Base-by-base conservation (phyloP, 2,797 vertebrate species). In the Pyrocephalus nanus region DNA sequence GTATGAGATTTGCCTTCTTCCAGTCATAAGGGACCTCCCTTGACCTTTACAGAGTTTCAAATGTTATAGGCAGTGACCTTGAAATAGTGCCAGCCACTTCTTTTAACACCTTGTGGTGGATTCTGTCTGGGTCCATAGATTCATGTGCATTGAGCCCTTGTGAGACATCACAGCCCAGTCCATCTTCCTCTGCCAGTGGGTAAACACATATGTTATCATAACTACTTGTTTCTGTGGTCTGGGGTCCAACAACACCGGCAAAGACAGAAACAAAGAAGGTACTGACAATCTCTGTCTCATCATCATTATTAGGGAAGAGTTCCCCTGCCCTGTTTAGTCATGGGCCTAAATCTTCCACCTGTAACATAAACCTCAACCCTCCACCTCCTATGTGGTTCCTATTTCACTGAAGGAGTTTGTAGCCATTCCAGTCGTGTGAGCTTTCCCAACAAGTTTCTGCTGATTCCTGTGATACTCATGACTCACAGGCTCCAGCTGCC, bases 141-240 rank as follows among this genome's bases (percentile, higher is more conserved):
- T 40, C 22, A 29, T 45, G 8, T 13, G 16, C 2, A 5, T 13
- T 53, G 13, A 69, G 7, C 12, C 40, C 34, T 48, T 43, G 29
- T 15, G 40, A 64, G 9, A 30, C 4, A 8, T 13, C 7, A 22
- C 19, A 54, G 10, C 29, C 32, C 21, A 64, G 14, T 29, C 18
- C 4, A 5, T 58, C 27, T 67, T 72, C 16, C 40, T 29, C 5
- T 8, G 32, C 12, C 18, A 50, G 14, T 32, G 29, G 7, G 34
- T 45, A 1, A 8, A 48, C 1, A 3, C 9, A 15, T 8, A 12
- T 0, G 0, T 42, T 34, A 15, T 34, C 8, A 1, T 4, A 48
- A 5, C 5, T 38, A 15, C 12, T 81, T 32, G 3, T 72, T 48
- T 22, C 29, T 48, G 15, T 54, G 9, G 18, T 40, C 7, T 29